Percentiles rank a stretch among this genome's conserved stretches.
These are phyloP conservation scores for Argyra leucocephala DNA, from an alignment of 2,888 invertebrate genomes.

Conservation along the genomic window DNA sequence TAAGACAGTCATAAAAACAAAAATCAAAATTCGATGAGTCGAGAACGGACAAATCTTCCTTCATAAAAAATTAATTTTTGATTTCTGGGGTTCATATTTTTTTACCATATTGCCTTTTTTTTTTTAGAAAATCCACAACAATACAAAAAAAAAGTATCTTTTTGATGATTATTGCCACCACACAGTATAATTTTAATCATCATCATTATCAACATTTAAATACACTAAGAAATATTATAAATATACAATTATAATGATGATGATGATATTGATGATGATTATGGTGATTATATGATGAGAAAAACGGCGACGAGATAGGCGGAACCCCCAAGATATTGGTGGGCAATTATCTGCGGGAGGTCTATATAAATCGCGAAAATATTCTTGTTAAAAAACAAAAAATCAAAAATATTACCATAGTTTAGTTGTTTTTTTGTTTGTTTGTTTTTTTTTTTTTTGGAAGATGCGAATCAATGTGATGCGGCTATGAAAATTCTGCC, in stretches of 20 bases:
- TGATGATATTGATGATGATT: neutral
- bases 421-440: too few relatives aligned
- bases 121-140: neutral
- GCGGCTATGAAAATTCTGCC: neutral
- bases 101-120: neutral
- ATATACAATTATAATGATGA: neutral
- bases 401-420: neutral
- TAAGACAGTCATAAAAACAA: too few relatives aligned
- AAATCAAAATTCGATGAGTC: too few relatives aligned
- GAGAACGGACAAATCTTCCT: neutral
- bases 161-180: neutral
- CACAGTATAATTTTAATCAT: neutral
- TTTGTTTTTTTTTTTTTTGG: too few relatives aligned
- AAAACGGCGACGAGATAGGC: conserved; percentile 31
- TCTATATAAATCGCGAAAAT: conserved; percentile 24
- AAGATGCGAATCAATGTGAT: too few relatives aligned
- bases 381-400: neutral
- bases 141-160: neutral
- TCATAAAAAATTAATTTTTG: neutral
- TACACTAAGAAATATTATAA: too few relatives aligned
- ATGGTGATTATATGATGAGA: too few relatives aligned
- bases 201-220: neutral
- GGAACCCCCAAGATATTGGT: conserved; percentile 41
- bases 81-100: neutral
- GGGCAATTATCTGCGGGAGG: conserved; percentile 43